Evolutionary conservation across 1,140 invertebrate species (phyloP).

Genomic region (Bursaphelenchus mucronatus): DNA sequence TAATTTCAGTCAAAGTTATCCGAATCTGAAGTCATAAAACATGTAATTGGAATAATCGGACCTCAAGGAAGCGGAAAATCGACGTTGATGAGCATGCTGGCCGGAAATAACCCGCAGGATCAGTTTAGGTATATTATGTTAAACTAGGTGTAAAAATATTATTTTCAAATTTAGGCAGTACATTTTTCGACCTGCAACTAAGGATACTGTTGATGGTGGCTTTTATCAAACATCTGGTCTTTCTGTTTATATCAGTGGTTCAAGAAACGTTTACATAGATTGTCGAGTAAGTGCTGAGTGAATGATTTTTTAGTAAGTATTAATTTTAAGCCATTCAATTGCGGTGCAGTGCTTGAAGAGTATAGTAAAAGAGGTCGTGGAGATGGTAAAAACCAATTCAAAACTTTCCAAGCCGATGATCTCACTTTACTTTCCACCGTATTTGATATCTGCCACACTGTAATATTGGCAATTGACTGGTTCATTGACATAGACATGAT

Average conservation of each 20-base stretch:
- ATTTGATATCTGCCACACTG: conserved; percentile 51
- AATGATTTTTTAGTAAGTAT: conserved; percentile 11
- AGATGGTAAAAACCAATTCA: conserved; percentile 16
- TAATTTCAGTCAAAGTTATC: conserved; percentile 38
- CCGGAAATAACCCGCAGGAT: conserved; percentile 52
- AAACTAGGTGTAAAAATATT: conserved; percentile 8
- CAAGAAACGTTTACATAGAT: conserved; percentile 47
- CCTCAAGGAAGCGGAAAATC: conserved; percentile 51
- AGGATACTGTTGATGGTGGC: conserved; percentile 50
- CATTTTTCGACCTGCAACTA: conserved; percentile 50
- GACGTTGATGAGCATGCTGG: conserved; percentile 53
- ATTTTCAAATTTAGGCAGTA: conserved; percentile 46
- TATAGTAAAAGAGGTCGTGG: conserved; percentile 15
- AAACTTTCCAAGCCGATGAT: conserved; percentile 5
- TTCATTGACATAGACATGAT: conserved; percentile 51
- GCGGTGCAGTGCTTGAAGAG: conserved; percentile 36
- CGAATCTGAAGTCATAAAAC: conserved; percentile 62
- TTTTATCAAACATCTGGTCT: conserved; percentile 49
- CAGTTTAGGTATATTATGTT: conserved; percentile 46
- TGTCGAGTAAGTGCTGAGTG: conserved; percentile 43
- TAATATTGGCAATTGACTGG: conserved; percentile 49
- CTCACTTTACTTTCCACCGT: conserved; percentile 44
- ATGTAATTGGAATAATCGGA: conserved; percentile 50
- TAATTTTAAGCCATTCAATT: conserved; percentile 47
- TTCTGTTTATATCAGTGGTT: conserved; percentile 45